phyloP scores from a whole-genome alignment of 2,797 vertebrate species.

The Lateolabrax maculatus region DNA sequence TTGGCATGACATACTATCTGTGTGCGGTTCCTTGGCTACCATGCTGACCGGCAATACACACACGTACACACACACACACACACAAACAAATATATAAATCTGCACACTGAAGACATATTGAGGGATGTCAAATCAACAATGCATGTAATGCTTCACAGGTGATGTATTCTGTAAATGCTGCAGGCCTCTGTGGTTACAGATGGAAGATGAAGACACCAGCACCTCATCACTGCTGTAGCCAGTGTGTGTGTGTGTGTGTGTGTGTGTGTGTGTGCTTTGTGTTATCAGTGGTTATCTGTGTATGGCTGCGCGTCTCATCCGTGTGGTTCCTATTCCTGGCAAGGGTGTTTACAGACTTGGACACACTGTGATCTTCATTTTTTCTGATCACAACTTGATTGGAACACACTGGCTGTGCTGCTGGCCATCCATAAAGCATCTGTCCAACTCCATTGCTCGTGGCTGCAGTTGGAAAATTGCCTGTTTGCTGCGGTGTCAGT shows the following conservation, averaged over 20 bases:
- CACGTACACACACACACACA: conserved; percentile 16
- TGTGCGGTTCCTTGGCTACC: not conserved
- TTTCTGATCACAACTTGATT: conserved; percentile 69
- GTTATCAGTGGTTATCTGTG: conserved; percentile 41
- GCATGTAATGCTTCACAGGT: conserved; percentile 50
- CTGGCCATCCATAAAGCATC: conserved; percentile 47
- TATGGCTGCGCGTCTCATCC: conserved; percentile 7
- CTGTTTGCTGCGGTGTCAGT: conserved; percentile 39
- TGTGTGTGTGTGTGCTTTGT: not conserved
- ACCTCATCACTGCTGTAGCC: conserved; percentile 9
- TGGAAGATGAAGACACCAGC: conserved; percentile 43
- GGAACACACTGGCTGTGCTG: conserved; percentile 46
- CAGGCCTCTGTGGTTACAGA: conserved; percentile 44
- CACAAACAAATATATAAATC: conserved; percentile 2
- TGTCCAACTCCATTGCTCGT: conserved; percentile 23
- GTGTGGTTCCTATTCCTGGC: conserved; percentile 22
- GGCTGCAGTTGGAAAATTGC: conserved; percentile 55
- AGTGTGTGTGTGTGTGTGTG: conserved; percentile 19
- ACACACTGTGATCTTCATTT: conserved; percentile 56
- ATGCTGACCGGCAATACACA: conserved; percentile 15
- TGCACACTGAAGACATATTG: conserved; percentile 18
- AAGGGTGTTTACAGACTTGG: conserved; percentile 52
- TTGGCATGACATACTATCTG: not conserved
- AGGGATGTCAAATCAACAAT: conserved; percentile 56
- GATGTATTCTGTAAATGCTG: conserved; percentile 33